Evolutionary conservation across 2,888 invertebrate genomes (phyloP).

Genomic region (Tachina lurida): DNA sequence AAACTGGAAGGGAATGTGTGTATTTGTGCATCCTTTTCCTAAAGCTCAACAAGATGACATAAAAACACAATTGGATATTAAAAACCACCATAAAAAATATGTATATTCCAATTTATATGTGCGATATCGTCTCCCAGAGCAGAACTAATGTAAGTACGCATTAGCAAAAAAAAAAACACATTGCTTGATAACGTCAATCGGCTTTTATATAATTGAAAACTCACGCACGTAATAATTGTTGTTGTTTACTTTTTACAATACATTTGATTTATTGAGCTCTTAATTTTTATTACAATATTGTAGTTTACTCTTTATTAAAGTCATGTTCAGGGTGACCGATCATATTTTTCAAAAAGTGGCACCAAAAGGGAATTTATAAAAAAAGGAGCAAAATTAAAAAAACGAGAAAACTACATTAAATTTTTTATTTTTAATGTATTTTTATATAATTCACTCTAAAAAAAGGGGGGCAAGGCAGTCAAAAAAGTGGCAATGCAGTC

Average conservation of each 20-base stretch:
- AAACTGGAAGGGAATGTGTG: too few relatives aligned
- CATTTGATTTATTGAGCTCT: constrained; percentile 33
- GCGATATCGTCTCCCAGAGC: background rate
- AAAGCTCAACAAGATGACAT: background rate
- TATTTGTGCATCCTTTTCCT: background rate
- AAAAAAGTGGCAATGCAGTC: too few relatives aligned
- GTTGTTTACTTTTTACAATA: constrained; percentile 29
- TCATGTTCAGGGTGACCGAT: too few relatives aligned
- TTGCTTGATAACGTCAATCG: constrained; percentile 38
- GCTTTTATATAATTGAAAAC: constrained; percentile 34
- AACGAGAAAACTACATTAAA: too few relatives aligned
- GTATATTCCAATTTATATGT: constrained; percentile 14
- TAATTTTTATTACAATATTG: constrained; percentile 14
- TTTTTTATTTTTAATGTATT: too few relatives aligned
- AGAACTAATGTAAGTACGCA: constrained; percentile 35
- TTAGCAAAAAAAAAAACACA: constrained; percentile 9
- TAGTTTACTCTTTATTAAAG: constrained; percentile 30
- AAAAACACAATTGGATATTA: background rate
- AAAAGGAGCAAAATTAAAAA: too few relatives aligned
- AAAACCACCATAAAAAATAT: constrained; percentile 2
- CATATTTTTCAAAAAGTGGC: too few relatives aligned
- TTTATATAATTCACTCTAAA: too few relatives aligned
- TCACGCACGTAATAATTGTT: constrained; percentile 57
- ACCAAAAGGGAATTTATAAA: too few relatives aligned
- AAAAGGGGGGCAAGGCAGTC: too few relatives aligned